A percentile compares a stretch with the other conserved stretches of the same genome.
phyloP scores from a whole-genome alignment of 1,140 invertebrate species.

The Achatina immaculata region DNA sequence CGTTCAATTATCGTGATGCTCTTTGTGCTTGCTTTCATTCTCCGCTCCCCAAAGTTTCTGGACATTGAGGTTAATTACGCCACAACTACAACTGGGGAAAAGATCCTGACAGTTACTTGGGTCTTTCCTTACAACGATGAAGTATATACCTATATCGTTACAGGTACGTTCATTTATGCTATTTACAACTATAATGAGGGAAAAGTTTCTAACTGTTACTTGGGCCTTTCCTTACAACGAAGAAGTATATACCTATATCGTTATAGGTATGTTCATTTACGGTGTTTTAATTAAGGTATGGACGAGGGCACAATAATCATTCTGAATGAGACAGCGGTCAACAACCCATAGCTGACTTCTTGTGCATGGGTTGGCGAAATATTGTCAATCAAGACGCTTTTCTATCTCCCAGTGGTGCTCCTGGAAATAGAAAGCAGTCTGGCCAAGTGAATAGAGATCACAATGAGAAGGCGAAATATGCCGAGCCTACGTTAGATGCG shows the following conservation, averaged over 20 bases:
- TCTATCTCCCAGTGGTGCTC: too few species aligned
- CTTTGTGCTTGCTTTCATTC: conserved; percentile 75
- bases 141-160: conserved; percentile 21
- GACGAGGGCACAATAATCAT: too few species aligned
- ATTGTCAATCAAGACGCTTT: too few species aligned
- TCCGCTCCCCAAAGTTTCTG: conserved; percentile 69
- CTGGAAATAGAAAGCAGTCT: too few species aligned
- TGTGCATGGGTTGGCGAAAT: too few species aligned
- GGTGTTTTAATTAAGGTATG: too few species aligned
- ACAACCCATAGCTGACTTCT: too few species aligned
- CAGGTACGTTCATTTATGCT: not conserved
- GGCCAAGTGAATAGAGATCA: too few species aligned
- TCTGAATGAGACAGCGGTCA: too few species aligned
- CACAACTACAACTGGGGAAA: not conserved
- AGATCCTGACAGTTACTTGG: not conserved
- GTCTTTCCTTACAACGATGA: not conserved
- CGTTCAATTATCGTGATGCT: conserved; percentile 76
- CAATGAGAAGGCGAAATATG: too few species aligned
- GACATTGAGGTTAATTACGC: conserved; percentile 36
- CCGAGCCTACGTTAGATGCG: too few species aligned
- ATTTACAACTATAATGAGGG: not conserved
- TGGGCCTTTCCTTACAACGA: conserved; percentile 2
- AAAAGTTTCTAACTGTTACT: not conserved
- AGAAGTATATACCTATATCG: conserved; percentile 6
- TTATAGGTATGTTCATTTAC: conserved; percentile 2